Percentiles rank a stretch among this genome's conserved stretches.
Conservation (phyloP, 2,888 invertebrate genomes). For the Dicycla oo region DNA sequence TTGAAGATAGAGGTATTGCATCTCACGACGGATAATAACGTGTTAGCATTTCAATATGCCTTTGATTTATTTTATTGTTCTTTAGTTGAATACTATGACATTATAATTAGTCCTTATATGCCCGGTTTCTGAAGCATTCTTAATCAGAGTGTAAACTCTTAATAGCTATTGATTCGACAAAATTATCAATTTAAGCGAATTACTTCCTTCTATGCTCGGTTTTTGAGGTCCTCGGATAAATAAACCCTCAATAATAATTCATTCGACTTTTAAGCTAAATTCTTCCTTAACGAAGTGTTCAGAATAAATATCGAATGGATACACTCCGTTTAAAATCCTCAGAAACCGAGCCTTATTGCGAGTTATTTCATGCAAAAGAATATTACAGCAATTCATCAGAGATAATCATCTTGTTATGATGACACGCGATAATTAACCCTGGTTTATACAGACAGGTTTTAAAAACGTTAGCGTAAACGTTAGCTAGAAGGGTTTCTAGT, state of each 20-base stretch:
- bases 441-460: background rate
- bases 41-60: background rate
- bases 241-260: too few relatives aligned
- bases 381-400: background rate
- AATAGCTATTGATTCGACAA: too few relatives aligned
- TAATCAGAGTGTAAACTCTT: too few relatives aligned
- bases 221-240: too few relatives aligned
- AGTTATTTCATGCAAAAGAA: conserved; percentile 13
- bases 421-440: background rate
- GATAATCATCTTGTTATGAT: conserved; percentile 12
- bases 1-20: background rate
- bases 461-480: background rate
- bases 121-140: too few relatives aligned
- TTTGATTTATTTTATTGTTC: conserved; percentile 7
- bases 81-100: background rate
- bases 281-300: too few relatives aligned
- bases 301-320: too few relatives aligned
- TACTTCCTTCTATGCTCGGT: too few relatives aligned
- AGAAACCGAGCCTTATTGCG: background rate
- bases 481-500: background rate
- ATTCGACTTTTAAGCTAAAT: too few relatives aligned
- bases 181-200: too few relatives aligned
- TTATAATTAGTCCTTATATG: too few relatives aligned
- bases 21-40: background rate
- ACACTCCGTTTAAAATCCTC: too few relatives aligned